Conservation (phyloP, 2,888 invertebrate species). For the Xanthorhoe designata region DNA sequence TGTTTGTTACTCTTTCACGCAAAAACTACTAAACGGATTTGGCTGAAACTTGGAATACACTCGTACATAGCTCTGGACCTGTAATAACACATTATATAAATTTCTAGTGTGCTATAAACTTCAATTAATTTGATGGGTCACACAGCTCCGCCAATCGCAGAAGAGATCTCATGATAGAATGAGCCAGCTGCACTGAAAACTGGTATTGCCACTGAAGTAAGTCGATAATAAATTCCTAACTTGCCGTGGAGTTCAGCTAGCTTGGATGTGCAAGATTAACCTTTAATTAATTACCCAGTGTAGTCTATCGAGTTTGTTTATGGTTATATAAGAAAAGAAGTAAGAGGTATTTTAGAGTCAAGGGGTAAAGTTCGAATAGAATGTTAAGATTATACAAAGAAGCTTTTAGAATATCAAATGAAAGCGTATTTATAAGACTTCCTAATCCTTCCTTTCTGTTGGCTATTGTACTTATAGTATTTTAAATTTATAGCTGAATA, state of each 20-base stretch:
- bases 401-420: neutral
- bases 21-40: too few relatives aligned
- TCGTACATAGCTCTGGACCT: too few relatives aligned
- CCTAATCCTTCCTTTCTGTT: neutral
- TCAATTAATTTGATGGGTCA: neutral
- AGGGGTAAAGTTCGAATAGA: neutral
- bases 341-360: neutral
- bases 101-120: too few relatives aligned
- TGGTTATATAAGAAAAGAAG: slow-evolving; percentile 4
- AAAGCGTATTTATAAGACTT: neutral
- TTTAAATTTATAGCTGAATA: too few relatives aligned
- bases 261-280: slow-evolving; percentile 39
- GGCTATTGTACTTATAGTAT: too few relatives aligned
- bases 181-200: slow-evolving; percentile 9
- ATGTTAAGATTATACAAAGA: neutral
- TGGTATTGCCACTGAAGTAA: slow-evolving; percentile 60
- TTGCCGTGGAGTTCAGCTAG: slow-evolving; percentile 54
- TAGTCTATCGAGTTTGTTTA: slow-evolving; percentile 22
- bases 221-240: slow-evolving; percentile 71
- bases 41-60: too few relatives aligned
- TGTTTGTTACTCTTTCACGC: too few relatives aligned
- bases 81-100: too few relatives aligned
- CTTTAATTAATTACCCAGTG: slow-evolving; percentile 42
- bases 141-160: neutral
- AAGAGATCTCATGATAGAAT: neutral